phyloP scores from a whole-genome alignment of 2,113 vertebrate genomes.

The Tupaia tana region DNA sequence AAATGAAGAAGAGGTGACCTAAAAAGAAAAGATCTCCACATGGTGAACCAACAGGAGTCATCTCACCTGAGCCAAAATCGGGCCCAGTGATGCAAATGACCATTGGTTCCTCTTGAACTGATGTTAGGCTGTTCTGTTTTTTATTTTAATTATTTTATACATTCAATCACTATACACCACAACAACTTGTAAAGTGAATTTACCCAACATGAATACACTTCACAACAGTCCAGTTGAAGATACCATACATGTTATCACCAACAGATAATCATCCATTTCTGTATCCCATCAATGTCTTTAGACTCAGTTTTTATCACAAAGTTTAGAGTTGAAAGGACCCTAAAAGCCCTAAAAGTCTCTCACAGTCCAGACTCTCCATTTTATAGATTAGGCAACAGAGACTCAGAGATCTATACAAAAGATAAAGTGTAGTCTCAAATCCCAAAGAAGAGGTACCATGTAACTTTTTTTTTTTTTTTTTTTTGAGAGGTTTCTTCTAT shows the following conservation, averaged over 20 bases:
- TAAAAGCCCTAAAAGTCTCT: not conserved
- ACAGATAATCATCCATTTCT: no score
- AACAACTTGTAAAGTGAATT: no score
- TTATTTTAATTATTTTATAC: no score
- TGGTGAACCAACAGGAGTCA: not conserved
- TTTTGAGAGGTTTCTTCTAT: no score
- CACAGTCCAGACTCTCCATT: not conserved
- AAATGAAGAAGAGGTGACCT: not conserved
- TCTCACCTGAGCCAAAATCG: not conserved
- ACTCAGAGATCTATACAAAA: not conserved
- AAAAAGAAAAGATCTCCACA: not conserved
- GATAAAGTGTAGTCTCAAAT: conserved; percentile 5
- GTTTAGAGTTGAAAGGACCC: not conserved
- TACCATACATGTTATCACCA: no score
- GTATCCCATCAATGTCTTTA: not conserved
- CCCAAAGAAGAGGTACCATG: not conserved
- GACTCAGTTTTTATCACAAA: not conserved
- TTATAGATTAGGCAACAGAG: not conserved
- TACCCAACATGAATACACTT: no score
- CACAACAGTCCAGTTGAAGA: no score
- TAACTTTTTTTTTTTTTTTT: no score
- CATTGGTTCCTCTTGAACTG: not conserved
- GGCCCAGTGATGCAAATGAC: not conserved
- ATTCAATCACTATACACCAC: no score
- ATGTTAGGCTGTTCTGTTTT: no score